Conservation (phyloP, 2,888 invertebrate genomes). For the Magallana nippona region DNA sequence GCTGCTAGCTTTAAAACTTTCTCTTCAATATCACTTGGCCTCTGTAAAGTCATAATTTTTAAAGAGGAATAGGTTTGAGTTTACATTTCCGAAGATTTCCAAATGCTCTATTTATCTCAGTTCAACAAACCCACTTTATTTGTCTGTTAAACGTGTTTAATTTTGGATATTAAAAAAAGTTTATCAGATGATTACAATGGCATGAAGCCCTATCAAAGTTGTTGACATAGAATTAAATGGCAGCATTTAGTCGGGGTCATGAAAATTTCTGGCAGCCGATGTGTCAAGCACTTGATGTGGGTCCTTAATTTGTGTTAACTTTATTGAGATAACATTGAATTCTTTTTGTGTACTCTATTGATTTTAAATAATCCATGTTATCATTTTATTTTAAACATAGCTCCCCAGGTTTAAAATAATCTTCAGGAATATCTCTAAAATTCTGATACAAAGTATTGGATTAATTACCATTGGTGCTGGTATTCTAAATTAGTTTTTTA, state of each 20-base stretch:
- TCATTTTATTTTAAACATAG: conserved; percentile 20
- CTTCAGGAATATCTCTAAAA: too few relatives aligned
- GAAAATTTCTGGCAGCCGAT: conserved; percentile 24
- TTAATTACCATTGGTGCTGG: too few relatives aligned
- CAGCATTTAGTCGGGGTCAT: conserved; percentile 14
- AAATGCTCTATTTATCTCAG: conserved; percentile 8
- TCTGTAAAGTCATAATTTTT: too few relatives aligned
- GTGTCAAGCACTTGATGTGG: conserved; percentile 31
- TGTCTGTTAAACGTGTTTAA: conserved; percentile 9
- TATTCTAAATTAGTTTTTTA: too few relatives aligned
- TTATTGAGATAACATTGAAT: conserved; percentile 5
- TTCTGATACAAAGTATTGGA: too few relatives aligned
- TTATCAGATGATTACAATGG: conserved; percentile 32
- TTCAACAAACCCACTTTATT: neutral
- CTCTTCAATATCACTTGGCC: too few relatives aligned
- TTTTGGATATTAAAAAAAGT: neutral
- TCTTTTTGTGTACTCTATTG: neutral
- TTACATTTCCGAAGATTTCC: neutral
- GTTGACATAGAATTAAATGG: conserved; percentile 26
- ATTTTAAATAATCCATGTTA: neutral
- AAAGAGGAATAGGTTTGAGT: neutral
- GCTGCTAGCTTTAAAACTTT: too few relatives aligned
- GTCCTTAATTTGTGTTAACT: conserved; percentile 30
- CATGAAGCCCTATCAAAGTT: conserved; percentile 16
- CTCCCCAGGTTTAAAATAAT: too few relatives aligned